A percentile compares a stretch with the other conserved stretches of the same genome.
phyloP scores from a whole-genome alignment of 2,113 vertebrate genomes.

The Ailuropoda melanoleuca region DNA sequence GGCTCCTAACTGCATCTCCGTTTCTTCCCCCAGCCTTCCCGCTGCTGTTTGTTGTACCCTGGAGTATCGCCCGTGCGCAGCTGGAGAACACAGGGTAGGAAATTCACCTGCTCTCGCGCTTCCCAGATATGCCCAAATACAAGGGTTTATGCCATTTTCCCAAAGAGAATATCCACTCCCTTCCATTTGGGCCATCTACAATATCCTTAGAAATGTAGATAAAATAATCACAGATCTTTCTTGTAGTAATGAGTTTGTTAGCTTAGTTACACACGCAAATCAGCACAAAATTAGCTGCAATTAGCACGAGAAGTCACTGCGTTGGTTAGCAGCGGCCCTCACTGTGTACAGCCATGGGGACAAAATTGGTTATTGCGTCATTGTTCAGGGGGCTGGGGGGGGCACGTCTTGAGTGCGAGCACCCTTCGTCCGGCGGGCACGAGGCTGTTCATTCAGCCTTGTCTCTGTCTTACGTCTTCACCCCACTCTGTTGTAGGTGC shows the following conservation, averaged over 20 bases:
- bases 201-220: background rate
- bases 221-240: background rate
- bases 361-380: background rate
- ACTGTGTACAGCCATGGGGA: background rate
- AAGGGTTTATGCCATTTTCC: background rate
- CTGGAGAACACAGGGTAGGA: constrained; percentile 93
- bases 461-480: background rate
- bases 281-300: background rate
- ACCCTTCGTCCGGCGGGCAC: background rate
- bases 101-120: background rate
- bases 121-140: background rate
- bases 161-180: background rate
- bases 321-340: background rate
- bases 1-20: background rate
- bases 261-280: background rate
- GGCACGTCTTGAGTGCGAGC: background rate
- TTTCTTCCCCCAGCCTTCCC: constrained; percentile 88
- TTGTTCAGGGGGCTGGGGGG: background rate
- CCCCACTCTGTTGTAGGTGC: constrained; percentile 85
- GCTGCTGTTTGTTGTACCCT: constrained; percentile 91
- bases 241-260: background rate
- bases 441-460: background rate
- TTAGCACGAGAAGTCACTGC: background rate
- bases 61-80: constrained; percentile 88
- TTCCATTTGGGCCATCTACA: background rate